These are phyloP conservation scores for Tympanuchus pallidicinctus DNA, from an alignment of 2,113 vertebrate genomes.

Conservation along the genomic window DNA sequence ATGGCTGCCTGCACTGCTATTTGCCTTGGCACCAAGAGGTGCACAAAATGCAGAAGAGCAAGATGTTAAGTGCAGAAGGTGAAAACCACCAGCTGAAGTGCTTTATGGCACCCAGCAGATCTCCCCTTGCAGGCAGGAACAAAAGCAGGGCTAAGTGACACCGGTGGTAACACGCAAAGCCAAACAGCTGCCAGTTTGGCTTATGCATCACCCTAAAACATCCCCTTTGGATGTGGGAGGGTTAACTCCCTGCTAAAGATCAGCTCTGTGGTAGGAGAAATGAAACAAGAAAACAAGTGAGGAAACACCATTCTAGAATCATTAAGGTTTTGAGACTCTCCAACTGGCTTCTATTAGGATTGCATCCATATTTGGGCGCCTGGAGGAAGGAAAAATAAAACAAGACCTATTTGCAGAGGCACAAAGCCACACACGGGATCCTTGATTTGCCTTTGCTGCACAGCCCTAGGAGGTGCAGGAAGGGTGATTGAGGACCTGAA, in stretches of 20 bases:
- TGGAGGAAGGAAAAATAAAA: neutral
- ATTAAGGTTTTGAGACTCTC: neutral
- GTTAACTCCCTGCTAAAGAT: neutral
- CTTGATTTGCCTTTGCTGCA: neutral
- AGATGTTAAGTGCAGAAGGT: neutral
- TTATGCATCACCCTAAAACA: neutral
- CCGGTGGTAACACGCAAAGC: neutral
- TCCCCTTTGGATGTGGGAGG: neutral
- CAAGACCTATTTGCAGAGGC: neutral
- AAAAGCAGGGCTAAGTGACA: neutral
- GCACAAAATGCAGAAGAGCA: rapidly evolving
- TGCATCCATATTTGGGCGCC: neutral
- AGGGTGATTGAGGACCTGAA: neutral
- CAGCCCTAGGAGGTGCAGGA: neutral
- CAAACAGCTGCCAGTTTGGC: neutral
- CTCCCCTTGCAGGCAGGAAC: neutral
- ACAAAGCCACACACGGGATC: neutral
- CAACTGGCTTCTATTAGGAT: constrained; percentile 9
- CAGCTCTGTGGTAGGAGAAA: neutral
- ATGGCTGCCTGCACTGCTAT: rapidly evolving
- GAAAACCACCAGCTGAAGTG: neutral
- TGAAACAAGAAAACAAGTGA: neutral
- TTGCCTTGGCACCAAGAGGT: rapidly evolving
- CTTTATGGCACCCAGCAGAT: neutral
- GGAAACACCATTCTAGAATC: neutral